A percentile compares a stretch with the other conserved stretches of the same genome.
phyloP scores from a whole-genome alignment of 2,797 vertebrate species.

The Naso thynnoides region DNA sequence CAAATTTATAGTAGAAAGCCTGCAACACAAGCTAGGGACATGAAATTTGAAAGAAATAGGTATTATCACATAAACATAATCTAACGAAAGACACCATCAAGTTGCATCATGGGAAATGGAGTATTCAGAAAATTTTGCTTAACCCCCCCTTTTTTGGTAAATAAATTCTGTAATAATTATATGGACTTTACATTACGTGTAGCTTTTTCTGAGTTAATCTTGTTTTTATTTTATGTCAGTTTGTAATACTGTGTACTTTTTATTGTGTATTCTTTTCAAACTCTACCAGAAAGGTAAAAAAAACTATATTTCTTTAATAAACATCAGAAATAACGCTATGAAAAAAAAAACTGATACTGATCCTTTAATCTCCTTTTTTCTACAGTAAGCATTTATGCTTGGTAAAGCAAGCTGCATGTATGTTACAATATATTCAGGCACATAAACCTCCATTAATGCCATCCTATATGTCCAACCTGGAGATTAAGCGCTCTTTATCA shows the following conservation, averaged over 20 bases:
- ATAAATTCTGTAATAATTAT: no score
- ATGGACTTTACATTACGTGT: no score
- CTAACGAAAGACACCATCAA: neutral
- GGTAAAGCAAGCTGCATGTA: neutral
- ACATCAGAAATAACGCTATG: no score
- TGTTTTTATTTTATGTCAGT: no score
- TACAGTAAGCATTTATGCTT: neutral
- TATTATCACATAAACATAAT: neutral
- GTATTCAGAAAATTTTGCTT: no score
- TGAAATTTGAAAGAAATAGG: neutral
- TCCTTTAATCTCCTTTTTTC: conserved; percentile 10
- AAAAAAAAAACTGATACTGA: neutral
- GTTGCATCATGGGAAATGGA: neutral
- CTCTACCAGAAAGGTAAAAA: no score
- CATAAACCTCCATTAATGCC: conserved; percentile 3
- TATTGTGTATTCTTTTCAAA: no score
- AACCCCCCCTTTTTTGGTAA: no score
- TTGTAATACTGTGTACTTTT: no score
- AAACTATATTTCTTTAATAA: no score
- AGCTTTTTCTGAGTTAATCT: no score
- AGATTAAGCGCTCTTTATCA: conserved; percentile 48
- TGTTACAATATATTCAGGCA: neutral
- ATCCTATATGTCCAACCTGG: conserved; percentile 2
- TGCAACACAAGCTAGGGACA: neutral
- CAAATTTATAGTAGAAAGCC: no score